Evolutionary conservation across 2,113 vertebrate genomes (phyloP).

Genomic region (Gymnocephalus cernua): DNA sequence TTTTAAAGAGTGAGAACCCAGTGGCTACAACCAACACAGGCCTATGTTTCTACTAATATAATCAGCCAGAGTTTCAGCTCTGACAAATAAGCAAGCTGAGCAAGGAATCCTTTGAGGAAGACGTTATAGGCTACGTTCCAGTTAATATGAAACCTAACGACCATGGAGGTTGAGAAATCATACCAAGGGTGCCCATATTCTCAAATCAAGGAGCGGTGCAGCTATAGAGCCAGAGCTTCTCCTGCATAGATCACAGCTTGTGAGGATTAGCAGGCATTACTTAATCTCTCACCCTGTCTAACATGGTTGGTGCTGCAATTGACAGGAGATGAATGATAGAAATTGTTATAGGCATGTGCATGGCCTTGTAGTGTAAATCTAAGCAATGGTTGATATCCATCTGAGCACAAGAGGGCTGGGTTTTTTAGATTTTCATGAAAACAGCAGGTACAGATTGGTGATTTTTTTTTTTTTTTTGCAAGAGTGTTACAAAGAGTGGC

Average conservation of each 20-base stretch:
- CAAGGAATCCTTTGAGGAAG: conserved; percentile 59
- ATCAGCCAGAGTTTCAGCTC: conserved; percentile 70
- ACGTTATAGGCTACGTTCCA: conserved; percentile 42
- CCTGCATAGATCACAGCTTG: conserved; percentile 77
- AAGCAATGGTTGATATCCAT: conserved; percentile 4
- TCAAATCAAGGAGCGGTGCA: conserved; percentile 51
- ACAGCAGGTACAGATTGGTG: conserved; percentile 9
- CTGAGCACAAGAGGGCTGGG: not conserved
- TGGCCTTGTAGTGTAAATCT: conserved; percentile 27
- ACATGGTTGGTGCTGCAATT: conserved; percentile 63
- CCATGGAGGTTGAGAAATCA: conserved; percentile 53
- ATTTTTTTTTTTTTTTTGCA: not conserved
- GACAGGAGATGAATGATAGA: conserved; percentile 63
- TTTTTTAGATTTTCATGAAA: conserved; percentile 3
- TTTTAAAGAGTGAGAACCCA: conserved; percentile 52
- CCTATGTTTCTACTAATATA: conserved; percentile 73
- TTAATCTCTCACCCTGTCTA: conserved; percentile 80
- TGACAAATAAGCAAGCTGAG: conserved; percentile 59
- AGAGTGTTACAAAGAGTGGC: not conserved
- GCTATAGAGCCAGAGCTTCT: conserved; percentile 60
- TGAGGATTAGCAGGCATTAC: conserved; percentile 80
- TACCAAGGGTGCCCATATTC: conserved; percentile 41
- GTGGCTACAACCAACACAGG: conserved; percentile 64
- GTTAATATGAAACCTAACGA: conserved; percentile 71
- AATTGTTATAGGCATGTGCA: conserved; percentile 16